phyloP scores from a whole-genome alignment of 2,113 vertebrate genomes.

The Scomber scombrus region DNA sequence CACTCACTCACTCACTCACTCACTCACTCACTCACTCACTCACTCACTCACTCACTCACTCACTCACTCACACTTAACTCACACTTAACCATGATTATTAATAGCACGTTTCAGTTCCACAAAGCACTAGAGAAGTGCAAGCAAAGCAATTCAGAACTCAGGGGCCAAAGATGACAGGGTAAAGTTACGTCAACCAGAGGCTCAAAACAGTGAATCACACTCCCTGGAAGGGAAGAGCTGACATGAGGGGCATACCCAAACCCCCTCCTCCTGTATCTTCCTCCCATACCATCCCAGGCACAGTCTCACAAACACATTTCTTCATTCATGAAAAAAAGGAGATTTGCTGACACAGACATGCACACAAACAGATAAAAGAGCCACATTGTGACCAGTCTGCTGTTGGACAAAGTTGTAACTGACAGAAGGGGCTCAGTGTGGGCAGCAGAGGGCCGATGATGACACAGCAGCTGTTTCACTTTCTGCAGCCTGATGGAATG shows the following conservation, averaged over 20 bases:
- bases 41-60: neutral
- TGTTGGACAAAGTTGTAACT: constrained; percentile 57
- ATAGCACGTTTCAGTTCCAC: constrained; percentile 82
- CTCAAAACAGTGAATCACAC: constrained; percentile 27
- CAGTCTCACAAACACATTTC: constrained; percentile 32
- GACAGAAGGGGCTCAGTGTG: constrained; percentile 69
- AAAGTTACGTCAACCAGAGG: constrained; percentile 60
- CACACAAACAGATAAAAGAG: constrained; percentile 54
- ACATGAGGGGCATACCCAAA: constrained; percentile 10
- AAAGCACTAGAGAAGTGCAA: constrained; percentile 72
- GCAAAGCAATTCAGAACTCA: constrained; percentile 62
- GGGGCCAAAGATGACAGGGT: constrained; percentile 66
- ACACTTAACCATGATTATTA: constrained; percentile 69
- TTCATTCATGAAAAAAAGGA: constrained; percentile 58
- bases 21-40: too few species aligned
- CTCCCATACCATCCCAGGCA: constrained; percentile 16
- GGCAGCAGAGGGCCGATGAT: constrained; percentile 59
- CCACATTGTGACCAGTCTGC: constrained; percentile 65
- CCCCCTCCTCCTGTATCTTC: neutral
- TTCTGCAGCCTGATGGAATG: constrained; percentile 67
- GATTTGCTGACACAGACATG: constrained; percentile 48
- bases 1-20: constrained; percentile 43
- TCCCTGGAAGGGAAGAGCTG: constrained; percentile 46
- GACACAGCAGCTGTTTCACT: constrained; percentile 60
- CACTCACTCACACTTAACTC: constrained; percentile 53